Conservation (phyloP, 2,888 invertebrate species). For the Zele albiditarsus region DNA sequence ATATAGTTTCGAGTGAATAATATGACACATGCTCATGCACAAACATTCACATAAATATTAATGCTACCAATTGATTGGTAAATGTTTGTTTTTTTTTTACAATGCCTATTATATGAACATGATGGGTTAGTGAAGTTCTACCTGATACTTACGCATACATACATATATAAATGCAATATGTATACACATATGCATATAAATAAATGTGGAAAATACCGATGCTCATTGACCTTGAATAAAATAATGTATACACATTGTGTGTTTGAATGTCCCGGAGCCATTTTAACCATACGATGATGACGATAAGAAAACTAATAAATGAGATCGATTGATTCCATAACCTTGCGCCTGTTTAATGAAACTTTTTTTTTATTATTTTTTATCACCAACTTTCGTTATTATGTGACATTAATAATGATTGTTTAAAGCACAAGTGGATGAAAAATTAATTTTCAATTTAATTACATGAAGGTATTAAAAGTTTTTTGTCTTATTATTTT, state of each 20-base stretch:
- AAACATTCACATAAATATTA: background rate
- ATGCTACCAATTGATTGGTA: background rate
- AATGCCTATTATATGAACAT: too few relatives aligned
- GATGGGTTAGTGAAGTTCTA: too few relatives aligned
- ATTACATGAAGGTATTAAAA: too few relatives aligned
- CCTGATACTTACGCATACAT: background rate
- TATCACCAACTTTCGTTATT: constrained; percentile 1
- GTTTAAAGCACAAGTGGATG: background rate
- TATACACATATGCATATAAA: background rate
- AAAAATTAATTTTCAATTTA: too few relatives aligned
- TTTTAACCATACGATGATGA: background rate
- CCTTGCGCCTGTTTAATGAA: background rate
- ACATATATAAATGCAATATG: background rate
- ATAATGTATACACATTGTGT: background rate
- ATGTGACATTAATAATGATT: background rate
- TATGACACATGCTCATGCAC: too few relatives aligned
- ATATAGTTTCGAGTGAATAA: too few relatives aligned
- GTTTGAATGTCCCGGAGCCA: background rate
- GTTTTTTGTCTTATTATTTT: too few relatives aligned
- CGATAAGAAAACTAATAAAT: constrained; percentile 28
- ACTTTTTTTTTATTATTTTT: constrained; percentile 4
- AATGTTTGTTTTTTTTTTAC: too few relatives aligned
- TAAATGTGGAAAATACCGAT: background rate
- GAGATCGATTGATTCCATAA: constrained; percentile 12
- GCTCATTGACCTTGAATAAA: constrained; percentile 21